Evolutionary conservation across 2,113 vertebrate genomes (phyloP).

Genomic region (Pipra filicauda): DNA sequence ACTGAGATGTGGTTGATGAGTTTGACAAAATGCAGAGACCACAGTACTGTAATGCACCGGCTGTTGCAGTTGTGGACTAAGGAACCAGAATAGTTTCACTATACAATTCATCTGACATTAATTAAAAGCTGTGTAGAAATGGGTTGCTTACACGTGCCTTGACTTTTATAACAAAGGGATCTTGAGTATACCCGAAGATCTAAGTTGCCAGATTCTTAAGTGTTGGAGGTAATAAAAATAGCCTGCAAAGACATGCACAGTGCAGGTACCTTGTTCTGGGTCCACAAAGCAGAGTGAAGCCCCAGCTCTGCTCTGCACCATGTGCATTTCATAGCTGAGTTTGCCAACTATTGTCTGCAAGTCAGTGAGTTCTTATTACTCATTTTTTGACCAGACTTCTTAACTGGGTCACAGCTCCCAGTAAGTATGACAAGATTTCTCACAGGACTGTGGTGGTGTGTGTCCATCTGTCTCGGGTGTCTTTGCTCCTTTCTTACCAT

Average conservation of each 20-base stretch:
- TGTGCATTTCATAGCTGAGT: background rate
- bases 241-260: background rate
- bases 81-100: background rate
- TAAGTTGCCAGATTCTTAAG: background rate
- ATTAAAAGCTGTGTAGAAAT: background rate
- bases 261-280: background rate
- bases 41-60: too few species aligned
- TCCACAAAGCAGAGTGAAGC: background rate
- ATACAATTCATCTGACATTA: background rate
- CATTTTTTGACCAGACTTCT: background rate
- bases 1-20: background rate
- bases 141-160: background rate
- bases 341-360: background rate
- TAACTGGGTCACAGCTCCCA: background rate
- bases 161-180: background rate
- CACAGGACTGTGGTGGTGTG: background rate
- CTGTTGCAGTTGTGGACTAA: background rate
- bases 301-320: fast-evolving
- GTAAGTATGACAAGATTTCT: background rate
- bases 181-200: background rate
- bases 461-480: background rate
- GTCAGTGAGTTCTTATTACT: background rate
- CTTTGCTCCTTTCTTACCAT: background rate
- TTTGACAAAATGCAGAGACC: background rate
- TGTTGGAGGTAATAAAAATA: background rate